phyloP scores from a whole-genome alignment of 1,140 invertebrate genomes.

The Limonius californicus region DNA sequence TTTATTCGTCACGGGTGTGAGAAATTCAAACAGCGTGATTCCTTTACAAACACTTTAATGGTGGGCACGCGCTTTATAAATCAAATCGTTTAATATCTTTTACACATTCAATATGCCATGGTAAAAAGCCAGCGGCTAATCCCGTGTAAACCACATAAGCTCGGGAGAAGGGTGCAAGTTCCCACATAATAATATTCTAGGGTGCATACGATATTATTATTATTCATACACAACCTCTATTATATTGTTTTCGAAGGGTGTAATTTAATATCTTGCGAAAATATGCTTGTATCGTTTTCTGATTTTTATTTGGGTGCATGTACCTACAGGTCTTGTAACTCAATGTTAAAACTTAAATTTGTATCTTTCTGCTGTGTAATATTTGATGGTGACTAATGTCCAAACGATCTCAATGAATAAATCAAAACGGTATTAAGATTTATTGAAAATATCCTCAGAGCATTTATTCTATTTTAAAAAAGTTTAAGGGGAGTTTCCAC shows the following conservation, averaged over 20 bases:
- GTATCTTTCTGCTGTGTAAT: no score
- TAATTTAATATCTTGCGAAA: slow-evolving; percentile 42
- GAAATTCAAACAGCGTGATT: slow-evolving; percentile 43
- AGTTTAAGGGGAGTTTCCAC: no score
- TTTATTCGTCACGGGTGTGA: slow-evolving; percentile 29
- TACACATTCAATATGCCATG: slow-evolving; percentile 25
- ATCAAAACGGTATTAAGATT: no score
- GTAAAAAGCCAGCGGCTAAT: slow-evolving; percentile 38
- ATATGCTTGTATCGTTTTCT: slow-evolving; percentile 15
- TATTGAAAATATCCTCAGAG: no score
- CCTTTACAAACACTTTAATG: slow-evolving; percentile 42
- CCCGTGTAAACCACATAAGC: slow-evolving; percentile 40
- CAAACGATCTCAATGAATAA: no score
- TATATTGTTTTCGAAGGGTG: slow-evolving; percentile 38
- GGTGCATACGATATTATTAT: slow-evolving; percentile 46
- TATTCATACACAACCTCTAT: slow-evolving; percentile 37
- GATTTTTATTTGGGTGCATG: no score
- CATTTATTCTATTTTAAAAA: no score
- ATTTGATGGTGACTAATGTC: no score
- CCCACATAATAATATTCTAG: slow-evolving; percentile 19
- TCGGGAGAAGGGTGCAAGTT: slow-evolving; percentile 25
- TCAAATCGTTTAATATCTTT: slow-evolving; percentile 44
- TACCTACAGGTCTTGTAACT: no score
- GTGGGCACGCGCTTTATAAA: slow-evolving; percentile 40
- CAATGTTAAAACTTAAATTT: no score